A percentile compares a stretch with the other conserved stretches of the same genome.
Evolutionary conservation across 1,140 invertebrate genomes (phyloP).

Genomic region (Hirudo medicinalis): DNA sequence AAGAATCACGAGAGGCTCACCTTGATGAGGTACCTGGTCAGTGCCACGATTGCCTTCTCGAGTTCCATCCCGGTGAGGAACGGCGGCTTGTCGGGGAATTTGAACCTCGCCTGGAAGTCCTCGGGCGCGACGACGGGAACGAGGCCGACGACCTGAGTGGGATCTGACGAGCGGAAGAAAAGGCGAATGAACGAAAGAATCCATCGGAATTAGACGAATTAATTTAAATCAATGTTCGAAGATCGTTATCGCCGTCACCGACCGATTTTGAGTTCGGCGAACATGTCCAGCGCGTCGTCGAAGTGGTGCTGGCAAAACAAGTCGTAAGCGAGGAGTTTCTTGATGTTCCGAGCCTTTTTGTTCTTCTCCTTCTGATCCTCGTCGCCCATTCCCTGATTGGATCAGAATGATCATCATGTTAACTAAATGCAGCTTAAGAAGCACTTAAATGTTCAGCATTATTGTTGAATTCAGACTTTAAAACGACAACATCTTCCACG

Average conservation of each 20-base stretch:
- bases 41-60: slow-evolving; percentile 70
- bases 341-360: slow-evolving; percentile 68
- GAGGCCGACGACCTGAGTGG: slow-evolving; percentile 80
- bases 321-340: slow-evolving; percentile 76
- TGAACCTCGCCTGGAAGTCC: slow-evolving; percentile 45
- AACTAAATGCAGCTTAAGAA: no score
- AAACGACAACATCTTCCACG: no score
- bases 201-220: no score
- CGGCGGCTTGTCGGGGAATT: slow-evolving; percentile 48
- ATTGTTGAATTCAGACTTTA: no score
- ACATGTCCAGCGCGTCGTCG: slow-evolving; percentile 75
- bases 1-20: slow-evolving; percentile 42
- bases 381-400: slow-evolving; percentile 61
- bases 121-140: slow-evolving; percentile 76
- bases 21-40: slow-evolving; percentile 75
- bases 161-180: slow-evolving; percentile 48
- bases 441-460: no score
- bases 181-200: background rate
- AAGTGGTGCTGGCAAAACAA: slow-evolving; percentile 76
- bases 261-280: slow-evolving; percentile 67
- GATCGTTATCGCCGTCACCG: no score
- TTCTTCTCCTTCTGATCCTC: slow-evolving; percentile 65
- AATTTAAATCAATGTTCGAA: no score
- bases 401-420: no score
- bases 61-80: slow-evolving; percentile 67